These are phyloP conservation scores for Platyura marginata DNA, from an alignment of 1,140 invertebrate species.

Conservation along the genomic window DNA sequence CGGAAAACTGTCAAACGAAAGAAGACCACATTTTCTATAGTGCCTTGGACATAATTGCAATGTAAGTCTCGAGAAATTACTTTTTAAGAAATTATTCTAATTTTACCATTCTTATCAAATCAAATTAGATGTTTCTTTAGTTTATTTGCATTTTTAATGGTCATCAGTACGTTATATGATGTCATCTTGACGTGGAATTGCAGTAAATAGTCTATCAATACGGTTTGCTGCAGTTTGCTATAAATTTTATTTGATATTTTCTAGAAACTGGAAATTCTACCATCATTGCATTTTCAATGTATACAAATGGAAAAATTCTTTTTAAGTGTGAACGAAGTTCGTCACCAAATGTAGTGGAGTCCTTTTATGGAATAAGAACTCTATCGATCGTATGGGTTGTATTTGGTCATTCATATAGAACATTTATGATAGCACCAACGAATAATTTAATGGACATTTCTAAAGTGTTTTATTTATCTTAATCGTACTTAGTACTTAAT, in stretches of 20 bases:
- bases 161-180: too few species aligned
- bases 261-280: background rate
- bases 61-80: too few species aligned
- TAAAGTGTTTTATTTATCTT: background rate
- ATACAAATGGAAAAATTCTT: background rate
- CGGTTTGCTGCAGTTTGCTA: too few species aligned
- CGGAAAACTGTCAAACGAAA: too few species aligned
- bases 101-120: background rate
- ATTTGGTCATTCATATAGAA: background rate
- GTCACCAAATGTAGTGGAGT: background rate
- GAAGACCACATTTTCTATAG: too few species aligned
- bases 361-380: slow-evolving; percentile 1
- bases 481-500: background rate
- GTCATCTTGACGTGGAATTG: too few species aligned
- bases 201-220: too few species aligned
- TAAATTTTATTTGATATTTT: too few species aligned
- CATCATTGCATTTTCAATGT: background rate
- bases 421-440: background rate
- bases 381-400: slow-evolving; percentile 2
- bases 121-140: too few species aligned
- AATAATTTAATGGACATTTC: background rate
- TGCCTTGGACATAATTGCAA: too few species aligned
- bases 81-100: too few species aligned
- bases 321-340: background rate
- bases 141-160: too few species aligned